phyloP scores from a whole-genome alignment of 2,888 invertebrate genomes.

The Lasius fuliginosus region DNA sequence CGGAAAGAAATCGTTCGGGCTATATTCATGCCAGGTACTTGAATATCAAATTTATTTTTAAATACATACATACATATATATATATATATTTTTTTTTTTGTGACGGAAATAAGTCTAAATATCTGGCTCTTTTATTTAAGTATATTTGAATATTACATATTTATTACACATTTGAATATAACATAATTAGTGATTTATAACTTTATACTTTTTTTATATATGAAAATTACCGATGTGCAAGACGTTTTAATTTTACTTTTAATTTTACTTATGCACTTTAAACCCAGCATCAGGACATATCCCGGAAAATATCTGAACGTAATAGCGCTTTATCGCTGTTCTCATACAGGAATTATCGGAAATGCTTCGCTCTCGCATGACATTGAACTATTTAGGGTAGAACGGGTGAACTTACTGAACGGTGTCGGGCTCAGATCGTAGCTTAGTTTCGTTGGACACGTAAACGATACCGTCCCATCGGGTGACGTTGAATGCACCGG shows the following conservation, averaged over 20 bases:
- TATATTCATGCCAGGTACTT: background rate
- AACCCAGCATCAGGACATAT: background rate
- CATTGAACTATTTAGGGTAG: background rate
- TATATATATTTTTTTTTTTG: too few relatives aligned
- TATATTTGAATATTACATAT: background rate
- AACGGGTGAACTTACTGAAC: conserved; percentile 82
- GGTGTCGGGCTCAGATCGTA: conserved; percentile 85
- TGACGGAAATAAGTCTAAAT: background rate
- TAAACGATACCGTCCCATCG: conserved; percentile 88
- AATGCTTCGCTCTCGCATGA: conserved; percentile 6
- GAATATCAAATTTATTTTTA: background rate
- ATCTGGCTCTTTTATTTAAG: background rate
- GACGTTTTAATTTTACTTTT: conserved; percentile 4
- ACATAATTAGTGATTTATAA: background rate
- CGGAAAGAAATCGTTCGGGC: background rate
- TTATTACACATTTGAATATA: too few relatives aligned
- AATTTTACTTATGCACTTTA: background rate
- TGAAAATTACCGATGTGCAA: background rate
- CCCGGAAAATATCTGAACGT: background rate
- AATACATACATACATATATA: background rate
- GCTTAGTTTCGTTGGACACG: conserved; percentile 86
- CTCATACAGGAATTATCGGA: background rate
- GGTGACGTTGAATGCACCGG: conserved; percentile 87
- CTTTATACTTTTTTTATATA: background rate
- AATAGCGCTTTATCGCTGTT: background rate